Percentiles rank a stretch among this genome's conserved stretches.
These are phyloP conservation scores for Mimumesa dahlbomi DNA, from an alignment of 2,888 invertebrate species.

Conservation along the genomic window DNA sequence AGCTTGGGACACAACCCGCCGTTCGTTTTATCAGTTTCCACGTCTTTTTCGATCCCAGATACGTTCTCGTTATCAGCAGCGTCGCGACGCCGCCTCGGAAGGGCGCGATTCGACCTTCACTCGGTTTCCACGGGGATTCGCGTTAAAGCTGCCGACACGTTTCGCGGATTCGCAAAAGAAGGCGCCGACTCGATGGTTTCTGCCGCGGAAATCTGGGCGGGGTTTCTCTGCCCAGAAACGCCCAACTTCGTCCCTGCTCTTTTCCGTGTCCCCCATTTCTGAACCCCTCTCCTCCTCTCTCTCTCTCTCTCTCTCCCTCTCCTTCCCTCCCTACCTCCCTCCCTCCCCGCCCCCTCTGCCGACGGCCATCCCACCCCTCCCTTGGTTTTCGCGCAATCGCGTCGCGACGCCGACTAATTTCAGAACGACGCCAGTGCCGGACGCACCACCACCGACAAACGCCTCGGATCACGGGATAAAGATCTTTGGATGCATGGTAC, in stretches of 20 bases:
- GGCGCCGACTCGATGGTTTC: constrained; percentile 47
- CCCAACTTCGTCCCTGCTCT: constrained; percentile 63
- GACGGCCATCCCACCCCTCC: no score
- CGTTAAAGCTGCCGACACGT: no score
- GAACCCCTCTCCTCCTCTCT: constrained; percentile 31
- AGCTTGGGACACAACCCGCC: no score
- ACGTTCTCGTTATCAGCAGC: no score
- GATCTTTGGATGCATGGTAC: no score
- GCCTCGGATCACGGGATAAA: no score
- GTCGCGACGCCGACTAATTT: constrained; percentile 35
- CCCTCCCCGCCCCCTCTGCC: constrained; percentile 29
- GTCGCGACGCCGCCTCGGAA: no score
- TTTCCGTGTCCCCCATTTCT: constrained; percentile 33
- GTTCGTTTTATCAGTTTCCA: no score
- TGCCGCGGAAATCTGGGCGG: constrained; percentile 63
- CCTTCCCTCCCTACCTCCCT: constrained; percentile 15
- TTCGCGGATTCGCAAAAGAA: no score
- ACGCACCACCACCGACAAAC: constrained; percentile 21
- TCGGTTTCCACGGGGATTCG: no score
- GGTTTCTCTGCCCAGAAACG: constrained; percentile 51
- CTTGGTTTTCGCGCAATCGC: constrained; percentile 45
- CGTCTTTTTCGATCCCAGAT: no score
- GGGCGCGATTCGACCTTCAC: no score
- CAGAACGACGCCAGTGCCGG: constrained; percentile 16
- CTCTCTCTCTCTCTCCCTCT: constrained; percentile 13